Evolutionary conservation across 2,888 invertebrate species (phyloP), one percentile per base, ranked within the genome.

Genomic region (Digitonthophagus gazella): DNA sequence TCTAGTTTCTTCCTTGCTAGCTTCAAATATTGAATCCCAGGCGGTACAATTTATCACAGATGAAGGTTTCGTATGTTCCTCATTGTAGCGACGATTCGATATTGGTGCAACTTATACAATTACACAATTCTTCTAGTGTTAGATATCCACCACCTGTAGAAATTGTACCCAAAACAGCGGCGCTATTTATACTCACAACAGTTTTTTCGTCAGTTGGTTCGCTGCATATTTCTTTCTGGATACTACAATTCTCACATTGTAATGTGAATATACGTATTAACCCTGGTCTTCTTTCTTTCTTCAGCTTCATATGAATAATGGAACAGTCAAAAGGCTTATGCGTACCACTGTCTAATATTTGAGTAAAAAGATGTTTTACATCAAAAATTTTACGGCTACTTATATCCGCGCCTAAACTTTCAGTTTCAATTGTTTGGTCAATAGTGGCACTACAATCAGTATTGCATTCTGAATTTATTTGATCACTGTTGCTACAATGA

Each of bases 1-100:
- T 56, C 67, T 57, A n/a, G 14, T 16, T 65, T 76, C 75, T 68
- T 73, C 72, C 58, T 65, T 63, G 1, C 69, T 72, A 15, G 71
- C 72, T 66, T 67, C 61, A 22, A 67, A 11, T 71, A 74, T 70
- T 4, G 44, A 15, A 15, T 68, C 15, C 61, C 67, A 68, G 1
- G 65, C 58, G 18, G 65, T 67, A 16, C 56, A 20, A n/a, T 67
- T 14, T 5, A 67, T 4, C 2, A 19, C 15, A n/a, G 15, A 22
- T 15, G 4, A 14, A 3, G 28, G 5, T 28, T 11, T 65, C 14
- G 3, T 65, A 14, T 65, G 28, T 15, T 14, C 28, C 28, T 65
- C 54, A 2, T 44, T 28, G 16, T 65, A 65, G 4, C 22, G 16
- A 15, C 14, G 22, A 15, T 65, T 44, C 4, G 65, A 65, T 44